These are phyloP conservation scores for Labia minor DNA, from an alignment of 2,888 invertebrate genomes.

Conservation along the genomic window DNA sequence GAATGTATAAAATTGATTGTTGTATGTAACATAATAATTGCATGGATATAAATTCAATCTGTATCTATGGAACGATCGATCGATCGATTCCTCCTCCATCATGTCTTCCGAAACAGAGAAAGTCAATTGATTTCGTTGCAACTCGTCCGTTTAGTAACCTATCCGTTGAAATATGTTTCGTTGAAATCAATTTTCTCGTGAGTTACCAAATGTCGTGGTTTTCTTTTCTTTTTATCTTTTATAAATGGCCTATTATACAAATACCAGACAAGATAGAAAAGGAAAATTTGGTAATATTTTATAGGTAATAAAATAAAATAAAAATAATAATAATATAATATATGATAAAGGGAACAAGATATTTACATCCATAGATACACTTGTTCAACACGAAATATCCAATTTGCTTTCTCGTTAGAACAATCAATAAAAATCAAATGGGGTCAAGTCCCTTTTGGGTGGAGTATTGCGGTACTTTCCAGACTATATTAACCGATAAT, in stretches of 20 bases:
- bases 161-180: neutral
- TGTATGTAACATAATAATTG: no score
- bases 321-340: neutral
- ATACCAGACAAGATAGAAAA: neutral
- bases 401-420: neutral
- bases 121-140: no score
- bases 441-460: neutral
- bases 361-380: neutral
- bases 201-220: neutral
- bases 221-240: neutral
- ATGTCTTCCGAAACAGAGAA: no score
- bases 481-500: no score
- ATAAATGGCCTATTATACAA: neutral
- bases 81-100: no score
- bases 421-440: neutral
- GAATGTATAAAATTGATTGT: no score
- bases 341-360: neutral
- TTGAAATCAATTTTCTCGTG: slow-evolving; percentile 7
- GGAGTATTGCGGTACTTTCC: no score
- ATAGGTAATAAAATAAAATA: neutral
- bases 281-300: neutral
- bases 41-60: no score
- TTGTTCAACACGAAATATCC: neutral
- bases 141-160: neutral
- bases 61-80: no score